Conservation (phyloP, 2,797 vertebrate species). For the Fundulus diaphanus region DNA sequence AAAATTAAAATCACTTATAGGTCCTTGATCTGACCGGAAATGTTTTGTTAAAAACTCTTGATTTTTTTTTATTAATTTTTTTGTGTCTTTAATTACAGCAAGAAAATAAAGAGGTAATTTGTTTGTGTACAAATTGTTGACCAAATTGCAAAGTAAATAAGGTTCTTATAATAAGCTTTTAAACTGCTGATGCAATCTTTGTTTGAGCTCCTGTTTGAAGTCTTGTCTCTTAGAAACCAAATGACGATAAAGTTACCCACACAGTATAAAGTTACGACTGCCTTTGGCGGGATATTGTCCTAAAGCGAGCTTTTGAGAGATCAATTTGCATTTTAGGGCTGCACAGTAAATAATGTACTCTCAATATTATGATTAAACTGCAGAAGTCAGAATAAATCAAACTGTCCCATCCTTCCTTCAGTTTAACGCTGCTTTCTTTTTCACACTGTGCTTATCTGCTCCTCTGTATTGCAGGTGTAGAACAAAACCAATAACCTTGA, state of each 20-base stretch:
- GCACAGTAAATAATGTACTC: too few species aligned
- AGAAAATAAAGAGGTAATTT: background rate
- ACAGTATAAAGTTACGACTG: background rate
- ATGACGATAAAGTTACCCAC: background rate
- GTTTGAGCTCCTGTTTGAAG: background rate
- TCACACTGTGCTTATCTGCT: background rate
- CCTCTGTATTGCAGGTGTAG: background rate
- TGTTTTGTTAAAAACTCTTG: background rate
- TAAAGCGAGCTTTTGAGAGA: background rate
- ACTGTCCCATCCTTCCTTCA: too few species aligned
- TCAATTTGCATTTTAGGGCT: background rate
- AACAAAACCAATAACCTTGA: background rate
- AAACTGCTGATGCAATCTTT: background rate
- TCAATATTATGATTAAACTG: too few species aligned
- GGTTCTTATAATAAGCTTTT: background rate
- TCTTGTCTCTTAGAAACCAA: background rate
- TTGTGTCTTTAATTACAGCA: background rate
- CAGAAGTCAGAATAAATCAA: too few species aligned
- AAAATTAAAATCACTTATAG: background rate
- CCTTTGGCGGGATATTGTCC: too few species aligned
- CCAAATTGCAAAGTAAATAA: background rate
- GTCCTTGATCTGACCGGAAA: background rate
- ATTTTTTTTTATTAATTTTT: background rate
- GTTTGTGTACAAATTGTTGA: background rate
- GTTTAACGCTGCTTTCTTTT: background rate